Percentiles rank a stretch among this genome's conserved stretches.
Evolutionary conservation across 1,140 invertebrate genomes (phyloP).

Genomic region (Brachionus rotundiformis): DNA sequence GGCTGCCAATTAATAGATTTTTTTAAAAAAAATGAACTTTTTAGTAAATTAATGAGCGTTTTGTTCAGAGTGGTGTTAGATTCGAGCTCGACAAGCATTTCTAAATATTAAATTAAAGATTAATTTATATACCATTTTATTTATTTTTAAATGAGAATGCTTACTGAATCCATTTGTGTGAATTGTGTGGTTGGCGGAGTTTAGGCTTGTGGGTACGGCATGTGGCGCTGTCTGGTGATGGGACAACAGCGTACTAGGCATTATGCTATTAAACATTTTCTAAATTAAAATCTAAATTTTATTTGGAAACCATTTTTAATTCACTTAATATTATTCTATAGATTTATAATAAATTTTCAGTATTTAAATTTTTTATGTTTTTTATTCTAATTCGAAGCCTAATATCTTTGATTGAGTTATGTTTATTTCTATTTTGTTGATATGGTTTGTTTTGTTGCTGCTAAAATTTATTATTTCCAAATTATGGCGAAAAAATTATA

Average conservation of each 20-base stretch:
- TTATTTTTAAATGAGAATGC: no score
- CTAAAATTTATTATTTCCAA: conserved; percentile 10
- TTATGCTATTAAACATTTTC: conserved; percentile 35
- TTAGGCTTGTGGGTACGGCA: not conserved
- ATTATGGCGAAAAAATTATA: not conserved
- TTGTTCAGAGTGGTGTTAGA: conserved; percentile 12
- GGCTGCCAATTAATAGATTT: conserved; percentile 40
- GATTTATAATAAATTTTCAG: conserved; percentile 29
- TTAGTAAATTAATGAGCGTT: conserved; percentile 23
- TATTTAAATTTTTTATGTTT: conserved; percentile 30
- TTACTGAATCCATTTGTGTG: conserved; percentile 22
- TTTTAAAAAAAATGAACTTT: conserved; percentile 43
- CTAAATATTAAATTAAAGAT: no score
- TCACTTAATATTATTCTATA: not conserved
- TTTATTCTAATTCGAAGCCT: conserved; percentile 24
- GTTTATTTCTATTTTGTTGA: conserved; percentile 37
- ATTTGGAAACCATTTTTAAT: conserved; percentile 41
- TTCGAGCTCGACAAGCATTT: conserved; percentile 35
- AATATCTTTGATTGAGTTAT: not conserved
- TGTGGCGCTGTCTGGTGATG: not conserved
- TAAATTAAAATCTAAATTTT: not conserved
- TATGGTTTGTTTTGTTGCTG: conserved; percentile 44
- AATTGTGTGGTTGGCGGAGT: not conserved
- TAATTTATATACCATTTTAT: no score
- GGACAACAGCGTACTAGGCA: not conserved